These are phyloP conservation scores for Sebastes wilsoni DNA, from an alignment of 2,797 vertebrate species.

Conservation along the genomic window DNA sequence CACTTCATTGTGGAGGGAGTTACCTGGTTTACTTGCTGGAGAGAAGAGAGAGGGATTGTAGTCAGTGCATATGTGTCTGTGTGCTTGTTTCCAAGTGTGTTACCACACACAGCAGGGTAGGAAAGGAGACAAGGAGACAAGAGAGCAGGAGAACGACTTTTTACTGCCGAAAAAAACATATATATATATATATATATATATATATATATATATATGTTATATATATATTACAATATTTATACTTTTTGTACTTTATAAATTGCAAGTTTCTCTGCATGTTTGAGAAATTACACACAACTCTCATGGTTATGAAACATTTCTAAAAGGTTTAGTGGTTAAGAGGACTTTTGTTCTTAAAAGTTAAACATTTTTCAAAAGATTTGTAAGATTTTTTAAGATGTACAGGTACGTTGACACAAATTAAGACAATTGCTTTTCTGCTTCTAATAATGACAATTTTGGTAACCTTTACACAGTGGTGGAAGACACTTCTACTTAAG, in stretches of 20 bases:
- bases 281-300: not conserved
- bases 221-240: too few species aligned
- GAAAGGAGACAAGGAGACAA: not conserved
- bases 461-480: too few species aligned
- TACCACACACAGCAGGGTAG: not conserved
- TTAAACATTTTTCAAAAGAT: too few species aligned
- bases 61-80: not conserved
- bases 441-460: not conserved
- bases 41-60: not conserved
- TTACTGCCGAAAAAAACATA: too few species aligned
- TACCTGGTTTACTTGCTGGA: not conserved
- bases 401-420: not conserved
- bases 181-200: too few species aligned
- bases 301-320: not conserved
- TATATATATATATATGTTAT: too few species aligned
- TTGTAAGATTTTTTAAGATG: too few species aligned
- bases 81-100: not conserved
- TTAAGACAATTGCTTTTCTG: not conserved
- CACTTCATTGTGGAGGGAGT: conserved; percentile 5
- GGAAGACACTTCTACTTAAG: too few species aligned
- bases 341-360: not conserved
- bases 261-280: not conserved
- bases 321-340: not conserved
- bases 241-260: too few species aligned
- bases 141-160: not conserved